Evolutionary conservation across 2,888 invertebrate species (phyloP).

Genomic region (Clistopyga incitator): DNA sequence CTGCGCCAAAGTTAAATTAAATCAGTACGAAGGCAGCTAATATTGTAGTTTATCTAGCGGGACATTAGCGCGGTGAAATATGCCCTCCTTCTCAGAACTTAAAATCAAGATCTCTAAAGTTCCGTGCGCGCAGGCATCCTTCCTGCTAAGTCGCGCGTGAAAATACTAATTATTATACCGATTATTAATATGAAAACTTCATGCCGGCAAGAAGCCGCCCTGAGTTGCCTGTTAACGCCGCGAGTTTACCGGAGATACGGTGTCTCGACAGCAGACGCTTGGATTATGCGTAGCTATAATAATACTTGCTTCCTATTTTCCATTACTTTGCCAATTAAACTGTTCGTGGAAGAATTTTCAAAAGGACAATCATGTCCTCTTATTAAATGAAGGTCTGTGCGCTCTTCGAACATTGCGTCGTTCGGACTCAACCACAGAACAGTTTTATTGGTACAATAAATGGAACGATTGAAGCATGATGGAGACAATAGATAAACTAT

Average conservation of each 20-base stretch:
- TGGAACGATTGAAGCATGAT: not conserved
- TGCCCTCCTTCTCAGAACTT: slow-evolving; percentile 81
- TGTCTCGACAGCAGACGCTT: slow-evolving; percentile 57
- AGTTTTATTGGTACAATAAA: not conserved
- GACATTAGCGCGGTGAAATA: slow-evolving; percentile 84
- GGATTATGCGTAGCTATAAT: slow-evolving; percentile 75
- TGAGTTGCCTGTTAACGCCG: slow-evolving; percentile 65
- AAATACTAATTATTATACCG: slow-evolving; percentile 84
- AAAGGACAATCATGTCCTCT: not conserved
- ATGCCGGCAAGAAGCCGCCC: slow-evolving; percentile 68
- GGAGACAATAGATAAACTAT: not conserved
- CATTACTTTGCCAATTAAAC: slow-evolving; percentile 61
- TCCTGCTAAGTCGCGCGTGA: slow-evolving; percentile 84
- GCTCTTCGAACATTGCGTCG: not conserved
- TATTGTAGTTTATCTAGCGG: slow-evolving; percentile 84
- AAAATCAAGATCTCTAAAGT: slow-evolving; percentile 83
- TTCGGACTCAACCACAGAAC: not conserved
- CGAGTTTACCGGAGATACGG: slow-evolving; percentile 68
- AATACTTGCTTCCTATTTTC: slow-evolving; percentile 55
- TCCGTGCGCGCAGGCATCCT: slow-evolving; percentile 73
- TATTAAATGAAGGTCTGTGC: not conserved
- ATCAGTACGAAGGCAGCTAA: slow-evolving; percentile 83
- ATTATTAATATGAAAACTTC: slow-evolving; percentile 84
- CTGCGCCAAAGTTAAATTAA: slow-evolving; percentile 84
- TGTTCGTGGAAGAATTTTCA: slow-evolving; percentile 7